phyloP scores from a whole-genome alignment of 2,797 vertebrate species.

The Coilia nasus region DNA sequence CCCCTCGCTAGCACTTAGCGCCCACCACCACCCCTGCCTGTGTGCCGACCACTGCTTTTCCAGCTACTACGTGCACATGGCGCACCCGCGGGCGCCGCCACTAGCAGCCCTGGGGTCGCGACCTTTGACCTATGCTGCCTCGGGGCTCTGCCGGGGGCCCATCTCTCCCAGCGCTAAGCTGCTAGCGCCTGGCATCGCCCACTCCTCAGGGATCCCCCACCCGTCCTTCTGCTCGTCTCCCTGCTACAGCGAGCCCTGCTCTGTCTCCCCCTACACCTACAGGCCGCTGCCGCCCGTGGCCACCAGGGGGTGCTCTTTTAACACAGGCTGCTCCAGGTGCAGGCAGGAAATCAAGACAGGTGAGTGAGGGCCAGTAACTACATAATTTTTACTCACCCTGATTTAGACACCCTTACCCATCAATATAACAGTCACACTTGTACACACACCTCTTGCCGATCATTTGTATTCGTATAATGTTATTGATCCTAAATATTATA shows the following conservation, averaged over 20 bases:
- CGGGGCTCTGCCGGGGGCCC: constrained; percentile 72
- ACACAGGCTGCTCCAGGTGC: constrained; percentile 81
- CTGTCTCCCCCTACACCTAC: constrained; percentile 81
- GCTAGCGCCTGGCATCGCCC: constrained; percentile 74
- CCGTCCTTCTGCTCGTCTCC: constrained; percentile 85
- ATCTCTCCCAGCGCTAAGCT: constrained; percentile 74
- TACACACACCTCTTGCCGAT: too few relatives aligned
- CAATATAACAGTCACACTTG: too few relatives aligned
- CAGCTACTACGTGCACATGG: constrained; percentile 80
- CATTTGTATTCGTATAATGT: too few relatives aligned
- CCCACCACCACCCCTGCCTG: constrained; percentile 79
- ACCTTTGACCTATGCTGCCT: constrained; percentile 77
- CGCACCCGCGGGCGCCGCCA: constrained; percentile 70
- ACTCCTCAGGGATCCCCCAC: constrained; percentile 80
- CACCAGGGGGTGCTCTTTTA: constrained; percentile 78
- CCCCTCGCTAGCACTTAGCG: constrained; percentile 73
- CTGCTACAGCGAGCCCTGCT: constrained; percentile 82
- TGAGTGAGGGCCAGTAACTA: constrained; percentile 73
- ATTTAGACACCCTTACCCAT: too few relatives aligned
- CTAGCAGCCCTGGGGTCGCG: constrained; percentile 71
- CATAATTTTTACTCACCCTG: too few relatives aligned
- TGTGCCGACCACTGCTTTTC: constrained; percentile 79
- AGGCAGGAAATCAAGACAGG: constrained; percentile 92
- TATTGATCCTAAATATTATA: too few relatives aligned
- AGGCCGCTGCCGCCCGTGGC: constrained; percentile 82